Base-by-base conservation (phyloP, 2,797 vertebrate genomes). In the Megalops cyprinoides region DNA sequence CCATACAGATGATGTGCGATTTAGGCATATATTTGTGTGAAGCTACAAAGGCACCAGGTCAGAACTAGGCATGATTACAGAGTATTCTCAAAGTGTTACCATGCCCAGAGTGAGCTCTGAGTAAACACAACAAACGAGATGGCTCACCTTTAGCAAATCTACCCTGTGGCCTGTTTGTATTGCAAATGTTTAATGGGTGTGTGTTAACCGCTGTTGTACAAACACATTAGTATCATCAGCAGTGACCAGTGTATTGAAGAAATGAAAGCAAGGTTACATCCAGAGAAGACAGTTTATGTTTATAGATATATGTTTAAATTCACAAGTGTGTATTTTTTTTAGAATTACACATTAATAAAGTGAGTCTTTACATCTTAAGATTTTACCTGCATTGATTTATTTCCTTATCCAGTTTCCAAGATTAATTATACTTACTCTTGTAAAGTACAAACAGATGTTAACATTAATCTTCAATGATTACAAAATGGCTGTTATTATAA, bases 141-240 rank as follows among this genome's bases (percentile, higher is more conserved):
- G 31, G 62, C 23, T 23, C 75, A 42, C 75, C 75, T 77, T 58
- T 6, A 56, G 75, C 51, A 77, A 77, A 77, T 51, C 39, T 42
- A 55, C 51, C 74, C 48, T 53, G 15, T 31, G 48, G 25, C 18
- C 28, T 49, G 25, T 31, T 53, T 76, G 74, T 34, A 46, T 9
- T 73, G 39, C n/a, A n/a, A 73, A 73, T 46, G 20, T 73, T 46
- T 44, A n/a, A 46, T 25, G 42, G 20, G 42, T 15, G 23, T 7
- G 20, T 73, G 20, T 39, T 46, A 44, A n/a, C 39, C 69, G 39
- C 69, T 25, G 18, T 3, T 5, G 62, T 10, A 39, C 62, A 67
- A 39, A 67, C 62, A 37, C n/a, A n/a, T 8, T 8, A 8, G 49
- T 7, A 51, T 51, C 18, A 51, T 51, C 7, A 51, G 49, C 49